These are phyloP conservation scores for Phaethon lepturus DNA, from an alignment of 2,113 vertebrate genomes.

Conservation along the genomic window DNA sequence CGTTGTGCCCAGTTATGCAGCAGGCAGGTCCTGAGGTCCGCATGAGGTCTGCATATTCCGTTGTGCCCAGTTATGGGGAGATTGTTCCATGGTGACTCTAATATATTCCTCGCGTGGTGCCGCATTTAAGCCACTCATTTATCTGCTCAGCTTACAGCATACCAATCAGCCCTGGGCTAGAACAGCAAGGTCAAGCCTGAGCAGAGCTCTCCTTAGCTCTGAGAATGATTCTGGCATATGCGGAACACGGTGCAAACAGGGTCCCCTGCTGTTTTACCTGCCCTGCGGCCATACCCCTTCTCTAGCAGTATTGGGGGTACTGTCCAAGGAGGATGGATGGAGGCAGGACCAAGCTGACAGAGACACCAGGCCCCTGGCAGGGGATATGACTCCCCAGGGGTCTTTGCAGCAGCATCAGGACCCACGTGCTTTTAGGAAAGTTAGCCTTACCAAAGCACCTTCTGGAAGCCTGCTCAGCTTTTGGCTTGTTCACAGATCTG, in stretches of 20 bases:
- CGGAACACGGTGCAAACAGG: background rate
- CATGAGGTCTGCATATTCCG: background rate
- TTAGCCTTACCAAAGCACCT: background rate
- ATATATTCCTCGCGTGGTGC: conserved; percentile 3
- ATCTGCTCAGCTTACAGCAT: background rate
- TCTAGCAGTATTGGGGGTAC: background rate
- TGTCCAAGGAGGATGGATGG: background rate
- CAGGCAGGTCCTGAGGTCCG: background rate
- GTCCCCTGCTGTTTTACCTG: background rate
- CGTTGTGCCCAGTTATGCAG: background rate
- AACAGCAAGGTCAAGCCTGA: conserved; percentile 43
- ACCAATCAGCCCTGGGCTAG: conserved; percentile 21
- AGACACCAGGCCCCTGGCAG: background rate
- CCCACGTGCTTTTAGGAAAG: accelerated
- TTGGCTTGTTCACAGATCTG: background rate
- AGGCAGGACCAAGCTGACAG: background rate
- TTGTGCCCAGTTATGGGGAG: background rate
- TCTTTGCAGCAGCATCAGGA: background rate
- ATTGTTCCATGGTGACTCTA: background rate
- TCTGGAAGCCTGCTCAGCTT: background rate
- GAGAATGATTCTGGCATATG: background rate
- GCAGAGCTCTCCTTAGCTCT: background rate
- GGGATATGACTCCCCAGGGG: background rate
- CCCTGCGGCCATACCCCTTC: accelerated
- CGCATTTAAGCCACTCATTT: conserved; percentile 50